Percentiles rank a stretch among this genome's conserved stretches.
These are phyloP conservation scores for Panagrolaimus sp. DNA, from an alignment of 1,140 invertebrate species.

Conservation along the genomic window DNA sequence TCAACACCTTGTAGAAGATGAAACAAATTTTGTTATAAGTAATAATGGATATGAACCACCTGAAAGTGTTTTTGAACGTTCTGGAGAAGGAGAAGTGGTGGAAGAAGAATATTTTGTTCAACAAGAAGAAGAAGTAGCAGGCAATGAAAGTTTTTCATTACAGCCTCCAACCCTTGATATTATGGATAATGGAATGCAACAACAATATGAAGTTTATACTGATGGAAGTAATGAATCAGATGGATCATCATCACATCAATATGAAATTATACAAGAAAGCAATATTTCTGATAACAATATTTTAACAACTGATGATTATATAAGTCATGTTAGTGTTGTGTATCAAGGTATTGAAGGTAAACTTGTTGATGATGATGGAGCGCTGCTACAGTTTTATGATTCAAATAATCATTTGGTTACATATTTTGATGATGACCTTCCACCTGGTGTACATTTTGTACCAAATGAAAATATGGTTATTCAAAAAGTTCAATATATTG, in stretches of 20 bases:
- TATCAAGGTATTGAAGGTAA: slow-evolving; percentile 9
- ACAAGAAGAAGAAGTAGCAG: background rate
- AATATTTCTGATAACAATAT: too few species aligned
- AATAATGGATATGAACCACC: background rate
- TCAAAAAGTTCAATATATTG: background rate
- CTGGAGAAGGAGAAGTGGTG: background rate
- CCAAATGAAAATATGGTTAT: background rate
- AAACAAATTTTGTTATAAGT: background rate
- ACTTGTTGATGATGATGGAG: background rate
- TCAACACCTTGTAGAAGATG: background rate
- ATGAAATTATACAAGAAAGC: background rate
- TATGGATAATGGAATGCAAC: background rate
- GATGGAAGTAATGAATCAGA: background rate
- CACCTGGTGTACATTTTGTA: background rate
- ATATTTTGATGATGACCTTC: background rate
- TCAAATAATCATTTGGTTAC: background rate
- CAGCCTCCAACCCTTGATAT: background rate
- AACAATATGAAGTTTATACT: background rate
- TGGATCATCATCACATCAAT: background rate
- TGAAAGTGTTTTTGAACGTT: background rate
- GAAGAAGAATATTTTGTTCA: background rate
- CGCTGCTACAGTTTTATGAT: background rate
- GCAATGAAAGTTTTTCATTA: background rate
- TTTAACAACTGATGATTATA: background rate
- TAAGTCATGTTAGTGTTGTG: background rate